Evolutionary conservation across 2,888 invertebrate species (phyloP).

Genomic region (Plebejus argus): DNA sequence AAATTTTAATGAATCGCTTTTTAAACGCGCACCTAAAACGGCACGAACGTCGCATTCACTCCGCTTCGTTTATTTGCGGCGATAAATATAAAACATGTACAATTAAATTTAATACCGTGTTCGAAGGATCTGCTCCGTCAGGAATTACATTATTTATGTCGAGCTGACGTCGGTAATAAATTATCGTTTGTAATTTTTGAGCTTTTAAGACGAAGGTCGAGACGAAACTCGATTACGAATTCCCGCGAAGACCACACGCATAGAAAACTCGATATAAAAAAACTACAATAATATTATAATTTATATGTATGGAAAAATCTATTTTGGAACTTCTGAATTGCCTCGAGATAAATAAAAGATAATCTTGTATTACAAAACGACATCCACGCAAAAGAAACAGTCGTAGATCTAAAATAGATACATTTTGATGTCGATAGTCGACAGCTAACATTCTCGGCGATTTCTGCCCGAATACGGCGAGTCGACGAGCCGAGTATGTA

Average conservation of each 20-base stretch:
- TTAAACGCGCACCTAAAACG: slow-evolving; percentile 14
- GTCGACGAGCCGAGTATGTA: neutral
- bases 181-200: slow-evolving; percentile 14
- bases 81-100: slow-evolving; percentile 19
- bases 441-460: neutral
- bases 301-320: neutral
- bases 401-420: neutral
- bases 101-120: slow-evolving; percentile 12
- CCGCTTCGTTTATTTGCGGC: slow-evolving; percentile 15
- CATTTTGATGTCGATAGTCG: neutral
- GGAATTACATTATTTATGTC: neutral
- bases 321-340: neutral
- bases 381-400: neutral
- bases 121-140: neutral
- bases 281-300: neutral
- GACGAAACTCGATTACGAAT: neutral
- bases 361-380: neutral
- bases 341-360: neutral
- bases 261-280: neutral
- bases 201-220: neutral
- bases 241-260: neutral
- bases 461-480: neutral
- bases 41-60: neutral
- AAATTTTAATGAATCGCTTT: slow-evolving; percentile 19
- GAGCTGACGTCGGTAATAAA: neutral